These are phyloP conservation scores for Lissonota sp. DNA, from an alignment of 2,888 invertebrate species.

Conservation along the genomic window DNA sequence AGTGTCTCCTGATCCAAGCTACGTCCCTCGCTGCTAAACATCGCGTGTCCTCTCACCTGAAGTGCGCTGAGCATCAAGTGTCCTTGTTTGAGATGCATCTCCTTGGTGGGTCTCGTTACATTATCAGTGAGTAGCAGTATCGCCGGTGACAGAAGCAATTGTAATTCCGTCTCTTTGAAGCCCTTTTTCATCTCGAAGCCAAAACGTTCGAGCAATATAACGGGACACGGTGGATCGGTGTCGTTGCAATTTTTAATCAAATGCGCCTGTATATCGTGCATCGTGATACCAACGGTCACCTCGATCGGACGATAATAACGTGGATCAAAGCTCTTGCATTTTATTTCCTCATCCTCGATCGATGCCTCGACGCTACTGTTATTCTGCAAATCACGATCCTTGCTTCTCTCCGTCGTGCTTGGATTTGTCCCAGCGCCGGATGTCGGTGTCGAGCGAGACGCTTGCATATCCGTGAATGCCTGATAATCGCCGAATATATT, in stretches of 20 bases:
- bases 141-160: constrained; percentile 94
- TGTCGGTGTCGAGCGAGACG: constrained; percentile 83
- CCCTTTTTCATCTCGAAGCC: constrained; percentile 99
- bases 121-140: constrained; percentile 92
- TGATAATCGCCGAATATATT: constrained; percentile 99
- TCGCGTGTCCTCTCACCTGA: constrained; percentile 96
- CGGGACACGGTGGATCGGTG: constrained; percentile 96
- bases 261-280: constrained; percentile 98
- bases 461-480: constrained; percentile 96
- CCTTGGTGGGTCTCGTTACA: constrained; percentile 88
- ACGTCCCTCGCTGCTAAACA: constrained; percentile 97
- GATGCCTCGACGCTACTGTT: constrained; percentile 84
- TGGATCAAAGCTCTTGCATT: constrained; percentile 90
- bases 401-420: constrained; percentile 77
- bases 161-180: constrained; percentile 95
- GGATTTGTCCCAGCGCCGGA: constrained; percentile 74
- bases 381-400: constrained; percentile 81
- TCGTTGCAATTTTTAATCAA: constrained; percentile 96
- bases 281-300: constrained; percentile 95
- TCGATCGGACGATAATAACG: constrained; percentile 95
- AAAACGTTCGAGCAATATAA: constrained; percentile 94
- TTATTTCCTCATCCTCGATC: constrained; percentile 88
- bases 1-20: constrained; percentile 96
- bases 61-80: constrained; percentile 93
- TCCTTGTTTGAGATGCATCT: constrained; percentile 92